Base-by-base conservation (phyloP, 1,140 invertebrate species). In the Papilio glaucus region DNA sequence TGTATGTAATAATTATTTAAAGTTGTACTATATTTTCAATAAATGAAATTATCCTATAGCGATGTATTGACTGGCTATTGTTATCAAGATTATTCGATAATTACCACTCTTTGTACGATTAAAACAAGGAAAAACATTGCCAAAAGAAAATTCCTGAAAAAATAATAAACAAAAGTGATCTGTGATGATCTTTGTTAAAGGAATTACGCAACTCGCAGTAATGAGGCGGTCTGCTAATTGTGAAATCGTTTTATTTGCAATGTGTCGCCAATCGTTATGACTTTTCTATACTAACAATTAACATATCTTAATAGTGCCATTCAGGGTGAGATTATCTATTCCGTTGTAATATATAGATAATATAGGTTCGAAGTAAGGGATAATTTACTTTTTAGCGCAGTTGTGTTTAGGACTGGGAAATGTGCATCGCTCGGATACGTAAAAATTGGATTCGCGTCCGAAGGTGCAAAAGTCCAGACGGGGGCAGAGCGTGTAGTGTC, bases 161-260 rank as follows among this genome's bases (percentile, higher is more conserved):
- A 68, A 13, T 18, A 33, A 24, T 45, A 65, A 65, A 65, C 62
- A 65, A 65, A 26, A 37, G 4, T 39, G 2, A 12, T 24, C 29
- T n/a, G n/a, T n/a, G n/a, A n/a, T n/a, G n/a, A 39, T 39, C 62
- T 63, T 63, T 65, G 62, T 65, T 41, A 65, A 39, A 39, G n/a
- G n/a, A 39, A 39, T 65, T 65, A 65, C 62, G 62, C 33, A 65
- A 65, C 37, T 8, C 37, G 37, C 62, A 57, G 49, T 57, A 57
- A 57, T 57, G 62, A 65, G 62, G 62, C 33, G n/a, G 29, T 65
- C 62, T 39, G 62, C 33, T 65, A 65, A 38, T 37, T 65, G 18
- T 29, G 62, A 65, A 65, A 65, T 65, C 18, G 33, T 38, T 57
- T 65, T 21, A 65, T 65, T 65, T 65, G 33, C 33, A 57, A 57